Evolutionary conservation across 30 jellyfish, hydroid and myxozoan genomes (phyloP).

Genomic region (Rhopilema esculentum): DNA sequence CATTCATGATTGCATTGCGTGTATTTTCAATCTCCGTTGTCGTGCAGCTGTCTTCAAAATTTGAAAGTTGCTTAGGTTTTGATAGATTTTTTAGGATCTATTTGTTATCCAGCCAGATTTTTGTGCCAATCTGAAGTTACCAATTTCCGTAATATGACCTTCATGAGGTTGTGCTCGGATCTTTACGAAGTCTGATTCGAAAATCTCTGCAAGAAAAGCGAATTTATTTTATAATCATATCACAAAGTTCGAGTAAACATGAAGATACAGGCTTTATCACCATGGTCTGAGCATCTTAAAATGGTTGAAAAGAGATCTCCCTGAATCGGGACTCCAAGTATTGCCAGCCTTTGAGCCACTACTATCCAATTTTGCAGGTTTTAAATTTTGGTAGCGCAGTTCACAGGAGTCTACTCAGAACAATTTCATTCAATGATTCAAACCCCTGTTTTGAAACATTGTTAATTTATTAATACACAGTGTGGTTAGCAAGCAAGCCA

Average conservation of each 20-base stretch:
- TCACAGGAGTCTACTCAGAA: no score
- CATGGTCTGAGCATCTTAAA: not conserved
- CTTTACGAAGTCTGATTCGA: no score
- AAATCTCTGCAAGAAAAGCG: not conserved
- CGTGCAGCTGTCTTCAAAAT: no score
- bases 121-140: not conserved
- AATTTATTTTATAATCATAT: not conserved
- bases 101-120: not conserved
- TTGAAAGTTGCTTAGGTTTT: no score
- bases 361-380: no score
- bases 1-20: slow-evolving; percentile 31
- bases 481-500: no score
- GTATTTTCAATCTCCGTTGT: not conserved
- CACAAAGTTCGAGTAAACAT: not conserved
- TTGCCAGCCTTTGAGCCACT: not conserved
- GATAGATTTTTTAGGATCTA: no score
- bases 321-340: not conserved
- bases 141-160: not conserved
- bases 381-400: no score
- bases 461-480: no score
- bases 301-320: not conserved
- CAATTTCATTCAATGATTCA: no score
- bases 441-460: no score
- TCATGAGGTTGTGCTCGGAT: no score
- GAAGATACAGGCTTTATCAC: not conserved